Evolutionary conservation across 1,140 invertebrate genomes (phyloP).

Genomic region (Homalodisca vitripennis): DNA sequence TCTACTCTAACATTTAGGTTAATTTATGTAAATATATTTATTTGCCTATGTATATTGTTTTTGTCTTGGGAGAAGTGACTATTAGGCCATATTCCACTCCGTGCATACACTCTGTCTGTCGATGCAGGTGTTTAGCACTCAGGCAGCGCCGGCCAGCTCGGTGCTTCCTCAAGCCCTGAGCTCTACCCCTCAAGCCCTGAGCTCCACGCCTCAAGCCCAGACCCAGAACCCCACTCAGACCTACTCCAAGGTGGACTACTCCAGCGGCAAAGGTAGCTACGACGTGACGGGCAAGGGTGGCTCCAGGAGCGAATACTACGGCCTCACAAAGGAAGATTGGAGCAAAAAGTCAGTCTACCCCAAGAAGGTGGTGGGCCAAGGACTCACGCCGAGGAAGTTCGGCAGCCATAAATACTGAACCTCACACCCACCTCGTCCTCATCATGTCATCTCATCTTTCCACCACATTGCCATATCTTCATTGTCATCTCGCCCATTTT

Average conservation of each 20-base stretch:
- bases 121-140: background rate
- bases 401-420: background rate
- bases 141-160: background rate
- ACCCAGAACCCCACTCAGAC: background rate
- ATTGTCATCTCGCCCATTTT: slow-evolving; percentile 12
- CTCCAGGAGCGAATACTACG: slow-evolving; percentile 3
- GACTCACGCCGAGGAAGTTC: background rate
- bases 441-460: no score
- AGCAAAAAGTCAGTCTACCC: slow-evolving; percentile 19
- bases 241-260: background rate
- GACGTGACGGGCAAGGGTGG: background rate
- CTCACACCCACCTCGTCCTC: background rate
- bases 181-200: background rate
- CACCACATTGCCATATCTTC: background rate
- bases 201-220: background rate
- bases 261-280: background rate
- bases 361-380: slow-evolving; percentile 15
- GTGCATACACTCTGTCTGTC: no score
- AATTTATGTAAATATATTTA: no score
- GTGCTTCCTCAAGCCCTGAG: background rate
- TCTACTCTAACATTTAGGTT: no score
- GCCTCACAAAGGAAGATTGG: background rate
- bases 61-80: no score
- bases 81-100: no score
- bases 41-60: no score